A percentile compares a stretch with the other conserved stretches of the same genome.
phyloP scores from a whole-genome alignment of 2,888 invertebrate genomes.

The Celastrina argiolus region DNA sequence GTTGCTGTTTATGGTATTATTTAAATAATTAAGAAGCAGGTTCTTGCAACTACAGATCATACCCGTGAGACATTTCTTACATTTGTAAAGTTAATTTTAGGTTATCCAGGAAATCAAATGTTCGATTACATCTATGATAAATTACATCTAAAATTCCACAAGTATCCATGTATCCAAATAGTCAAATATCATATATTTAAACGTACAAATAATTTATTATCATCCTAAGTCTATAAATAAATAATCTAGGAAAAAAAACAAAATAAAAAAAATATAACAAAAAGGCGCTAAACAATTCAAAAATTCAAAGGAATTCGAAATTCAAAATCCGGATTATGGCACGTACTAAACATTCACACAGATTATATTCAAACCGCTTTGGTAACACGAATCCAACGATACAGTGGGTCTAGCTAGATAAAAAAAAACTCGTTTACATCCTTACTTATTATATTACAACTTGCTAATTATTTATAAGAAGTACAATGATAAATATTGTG shows the following conservation, averaged over 20 bases:
- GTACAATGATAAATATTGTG: constrained; percentile 67
- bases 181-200: constrained; percentile 1
- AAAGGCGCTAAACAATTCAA: constrained; percentile 3
- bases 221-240: constrained; percentile 15
- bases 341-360: constrained; percentile 24
- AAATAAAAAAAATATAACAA: constrained; percentile 13
- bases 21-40: neutral
- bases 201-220: constrained; percentile 23
- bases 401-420: constrained; percentile 20
- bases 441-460: constrained; percentile 47
- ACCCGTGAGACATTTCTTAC: neutral
- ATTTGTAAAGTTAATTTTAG: neutral
- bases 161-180: neutral
- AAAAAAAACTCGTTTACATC: constrained; percentile 34
- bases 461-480: constrained; percentile 44
- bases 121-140: constrained; percentile 10
- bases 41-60: neutral
- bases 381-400: constrained; percentile 29
- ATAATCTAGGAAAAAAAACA: constrained; percentile 19
- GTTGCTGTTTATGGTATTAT: no score
- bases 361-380: constrained; percentile 26
- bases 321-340: constrained; percentile 24
- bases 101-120: neutral
- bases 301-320: constrained; percentile 19
- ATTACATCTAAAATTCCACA: constrained; percentile 23